These are phyloP conservation scores for Parapristionchus giblindavisi DNA, from an alignment of 2,888 invertebrate genomes.

Conservation along the genomic window DNA sequence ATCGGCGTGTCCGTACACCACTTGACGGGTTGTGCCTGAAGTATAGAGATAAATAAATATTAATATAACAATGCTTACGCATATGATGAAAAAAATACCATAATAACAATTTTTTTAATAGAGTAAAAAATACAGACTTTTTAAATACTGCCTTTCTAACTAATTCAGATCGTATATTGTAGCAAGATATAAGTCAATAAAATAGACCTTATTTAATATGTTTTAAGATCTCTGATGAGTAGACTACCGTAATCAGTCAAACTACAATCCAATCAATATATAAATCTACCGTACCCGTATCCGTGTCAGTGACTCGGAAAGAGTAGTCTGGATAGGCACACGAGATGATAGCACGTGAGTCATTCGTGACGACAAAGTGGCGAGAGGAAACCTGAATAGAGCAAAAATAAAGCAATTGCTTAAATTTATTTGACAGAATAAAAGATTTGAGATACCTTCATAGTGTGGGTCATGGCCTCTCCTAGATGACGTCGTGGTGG, in stretches of 20 bases:
- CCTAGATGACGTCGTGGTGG: slow-evolving; percentile 84
- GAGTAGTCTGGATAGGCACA: slow-evolving; percentile 99
- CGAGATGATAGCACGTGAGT: slow-evolving; percentile 92
- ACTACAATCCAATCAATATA: neutral
- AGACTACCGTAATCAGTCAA: neutral
- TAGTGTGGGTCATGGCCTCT: slow-evolving; percentile 96
- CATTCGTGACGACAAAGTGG: slow-evolving; percentile 97
- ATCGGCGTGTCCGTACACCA: slow-evolving; percentile 97
- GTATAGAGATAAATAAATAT: slow-evolving; percentile 49
- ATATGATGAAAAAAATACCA: too few relatives aligned
- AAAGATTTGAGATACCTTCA: slow-evolving; percentile 86
- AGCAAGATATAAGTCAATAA: too few relatives aligned
- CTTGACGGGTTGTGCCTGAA: slow-evolving; percentile 94
- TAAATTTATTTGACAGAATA: neutral
- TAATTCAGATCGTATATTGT: too few relatives aligned
- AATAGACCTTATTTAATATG: too few relatives aligned
- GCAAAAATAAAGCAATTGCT: neutral
- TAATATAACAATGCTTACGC: neutral
- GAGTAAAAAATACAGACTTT: too few relatives aligned
- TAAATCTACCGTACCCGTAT: slow-evolving; percentile 78
- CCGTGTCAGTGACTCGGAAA: slow-evolving; percentile 95
- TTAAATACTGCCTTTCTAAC: too few relatives aligned
- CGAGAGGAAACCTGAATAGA: slow-evolving; percentile 4
- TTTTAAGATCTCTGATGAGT: too few relatives aligned
- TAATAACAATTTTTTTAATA: too few relatives aligned